phyloP scores from a whole-genome alignment of 2,888 invertebrate genomes.

The Lepidocyrtinus sp. region DNA sequence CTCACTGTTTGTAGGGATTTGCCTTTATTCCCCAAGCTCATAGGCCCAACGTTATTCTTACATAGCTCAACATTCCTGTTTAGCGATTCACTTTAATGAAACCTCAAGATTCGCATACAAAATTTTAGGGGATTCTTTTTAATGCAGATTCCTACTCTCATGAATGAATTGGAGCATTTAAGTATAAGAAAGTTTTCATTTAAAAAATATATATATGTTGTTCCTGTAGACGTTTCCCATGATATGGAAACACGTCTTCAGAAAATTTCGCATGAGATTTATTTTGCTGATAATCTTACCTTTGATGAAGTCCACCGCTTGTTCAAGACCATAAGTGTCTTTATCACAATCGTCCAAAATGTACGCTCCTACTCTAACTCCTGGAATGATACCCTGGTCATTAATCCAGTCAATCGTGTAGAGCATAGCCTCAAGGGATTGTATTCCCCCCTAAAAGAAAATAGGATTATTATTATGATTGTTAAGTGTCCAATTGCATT shows the following conservation, averaged over 20 bases:
- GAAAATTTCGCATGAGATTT: neutral
- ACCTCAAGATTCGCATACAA: constrained; percentile 11
- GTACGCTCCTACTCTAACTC: constrained; percentile 87
- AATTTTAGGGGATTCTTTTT: too few species aligned
- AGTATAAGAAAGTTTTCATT: too few species aligned
- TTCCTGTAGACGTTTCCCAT: too few species aligned
- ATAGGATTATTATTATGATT: too few species aligned
- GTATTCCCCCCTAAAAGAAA: constrained; percentile 72
- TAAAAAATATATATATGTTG: too few species aligned
- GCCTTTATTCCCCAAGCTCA: too few species aligned
- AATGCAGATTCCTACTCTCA: too few species aligned
- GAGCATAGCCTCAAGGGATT: constrained; percentile 91
- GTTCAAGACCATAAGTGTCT: constrained; percentile 95
- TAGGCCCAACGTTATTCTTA: neutral
- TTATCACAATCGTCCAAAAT: constrained; percentile 96
- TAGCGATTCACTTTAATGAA: neutral
- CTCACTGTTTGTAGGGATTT: too few species aligned
- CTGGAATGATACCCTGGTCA: constrained; percentile 79
- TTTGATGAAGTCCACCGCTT: constrained; percentile 97
- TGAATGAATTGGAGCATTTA: too few species aligned
- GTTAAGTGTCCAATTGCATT: too few species aligned
- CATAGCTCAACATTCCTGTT: neutral
- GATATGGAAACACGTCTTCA: neutral
- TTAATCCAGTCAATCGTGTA: constrained; percentile 90
- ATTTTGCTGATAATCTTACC: constrained; percentile 76